These are phyloP conservation scores for Hylaeus anthracinus DNA, from an alignment of 1,140 invertebrate species.

Conservation along the genomic window DNA sequence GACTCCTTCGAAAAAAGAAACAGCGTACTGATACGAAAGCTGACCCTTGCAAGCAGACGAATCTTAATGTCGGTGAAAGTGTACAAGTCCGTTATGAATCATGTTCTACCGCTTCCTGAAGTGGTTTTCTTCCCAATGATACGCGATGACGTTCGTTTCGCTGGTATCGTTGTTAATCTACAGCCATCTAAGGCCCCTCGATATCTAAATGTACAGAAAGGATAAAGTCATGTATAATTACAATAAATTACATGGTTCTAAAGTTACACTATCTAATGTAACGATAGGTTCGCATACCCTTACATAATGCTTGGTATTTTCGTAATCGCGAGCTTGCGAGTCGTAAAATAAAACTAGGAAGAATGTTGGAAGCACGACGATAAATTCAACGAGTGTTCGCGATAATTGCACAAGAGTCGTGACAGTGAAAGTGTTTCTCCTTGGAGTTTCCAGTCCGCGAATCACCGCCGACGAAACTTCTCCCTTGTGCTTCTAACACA, in stretches of 20 bases:
- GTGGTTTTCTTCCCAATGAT: not conserved
- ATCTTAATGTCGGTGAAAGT: constrained; percentile 42
- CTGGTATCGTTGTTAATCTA: not conserved
- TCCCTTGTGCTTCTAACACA: not conserved
- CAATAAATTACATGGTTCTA: not conserved
- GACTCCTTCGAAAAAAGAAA: not conserved
- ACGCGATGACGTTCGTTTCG: not conserved
- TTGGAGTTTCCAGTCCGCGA: constrained; percentile 74
- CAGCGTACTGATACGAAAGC: constrained; percentile 18
- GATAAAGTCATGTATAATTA: not conserved
- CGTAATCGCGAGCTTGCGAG: not conserved
- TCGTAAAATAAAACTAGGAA: not conserved
- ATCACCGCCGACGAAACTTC: constrained; percentile 21
- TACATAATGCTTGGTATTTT: too few species aligned
- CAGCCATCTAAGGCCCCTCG: not conserved
- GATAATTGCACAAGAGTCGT: constrained; percentile 65
- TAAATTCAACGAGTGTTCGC: not conserved
- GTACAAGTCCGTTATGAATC: constrained; percentile 9
- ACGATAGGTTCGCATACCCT: too few species aligned
- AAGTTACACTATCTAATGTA: too few species aligned
- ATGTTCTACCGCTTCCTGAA: constrained; percentile 15
- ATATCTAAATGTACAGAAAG: too few species aligned
- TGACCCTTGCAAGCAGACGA: constrained; percentile 11
- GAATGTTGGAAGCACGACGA: not conserved
- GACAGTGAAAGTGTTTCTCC: constrained; percentile 80